phyloP scores from a whole-genome alignment of 2,113 vertebrate species.

The Gobio gobio region DNA sequence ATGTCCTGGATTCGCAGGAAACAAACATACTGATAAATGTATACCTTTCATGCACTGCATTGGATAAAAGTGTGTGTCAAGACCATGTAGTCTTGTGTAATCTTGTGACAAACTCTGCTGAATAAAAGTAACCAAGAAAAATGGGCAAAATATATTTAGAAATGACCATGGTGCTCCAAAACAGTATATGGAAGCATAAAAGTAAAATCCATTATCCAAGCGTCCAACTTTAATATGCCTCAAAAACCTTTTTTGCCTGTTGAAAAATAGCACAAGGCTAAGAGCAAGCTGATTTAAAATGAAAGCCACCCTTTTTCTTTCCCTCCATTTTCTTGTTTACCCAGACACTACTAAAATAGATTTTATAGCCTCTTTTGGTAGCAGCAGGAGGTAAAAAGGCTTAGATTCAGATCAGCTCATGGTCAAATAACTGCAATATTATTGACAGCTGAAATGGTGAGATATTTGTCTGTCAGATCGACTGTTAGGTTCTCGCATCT shows the following conservation, averaged over 20 bases:
- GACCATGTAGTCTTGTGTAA: not conserved
- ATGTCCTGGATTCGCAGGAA: too few species aligned
- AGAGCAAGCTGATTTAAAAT: slow-evolving; percentile 34
- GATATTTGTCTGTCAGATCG: slow-evolving; percentile 18
- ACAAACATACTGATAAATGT: too few species aligned
- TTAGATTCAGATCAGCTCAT: slow-evolving; percentile 25
- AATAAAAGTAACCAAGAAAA: not conserved
- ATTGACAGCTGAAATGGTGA: slow-evolving; percentile 28
- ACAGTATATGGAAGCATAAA: not conserved
- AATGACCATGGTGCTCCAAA: not conserved
- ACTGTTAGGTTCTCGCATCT: not conserved
- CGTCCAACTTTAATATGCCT: not conserved
- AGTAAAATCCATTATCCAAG: slow-evolving; percentile 11
- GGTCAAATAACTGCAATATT: slow-evolving; percentile 7
- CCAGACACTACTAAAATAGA: slow-evolving; percentile 11
- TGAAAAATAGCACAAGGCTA: not conserved
- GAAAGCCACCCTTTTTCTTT: not conserved
- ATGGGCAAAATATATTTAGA: not conserved
- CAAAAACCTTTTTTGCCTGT: not conserved
- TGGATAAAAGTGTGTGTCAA: not conserved
- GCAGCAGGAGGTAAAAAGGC: slow-evolving; percentile 28
- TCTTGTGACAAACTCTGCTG: not conserved
- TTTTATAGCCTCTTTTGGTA: not conserved
- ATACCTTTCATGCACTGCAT: too few species aligned
- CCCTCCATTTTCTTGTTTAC: slow-evolving; percentile 22